A percentile compares a stretch with the other conserved stretches of the same genome.
Conservation (phyloP, 2,113 vertebrate genomes). For the Pelmatolapia mariae region DNA sequence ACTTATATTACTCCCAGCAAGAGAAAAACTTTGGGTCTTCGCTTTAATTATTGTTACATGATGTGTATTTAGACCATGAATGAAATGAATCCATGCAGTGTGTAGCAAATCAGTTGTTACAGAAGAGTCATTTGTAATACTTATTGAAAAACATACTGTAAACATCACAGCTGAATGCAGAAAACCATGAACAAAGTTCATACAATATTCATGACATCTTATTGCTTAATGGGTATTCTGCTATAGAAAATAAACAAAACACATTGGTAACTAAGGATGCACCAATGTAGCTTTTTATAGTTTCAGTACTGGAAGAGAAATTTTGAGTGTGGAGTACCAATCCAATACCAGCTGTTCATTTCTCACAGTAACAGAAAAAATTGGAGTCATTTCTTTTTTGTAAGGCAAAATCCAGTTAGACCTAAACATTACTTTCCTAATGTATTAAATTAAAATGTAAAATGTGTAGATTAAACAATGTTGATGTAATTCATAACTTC, state of each 20-base stretch:
- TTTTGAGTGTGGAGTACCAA: not conserved
- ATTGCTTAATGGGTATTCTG: not conserved
- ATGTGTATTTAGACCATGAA: not conserved
- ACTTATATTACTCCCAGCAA: not conserved
- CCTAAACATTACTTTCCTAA: not conserved
- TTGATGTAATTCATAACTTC: accelerated
- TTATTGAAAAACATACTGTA: not conserved
- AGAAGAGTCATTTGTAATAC: not conserved
- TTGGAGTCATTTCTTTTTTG: not conserved
- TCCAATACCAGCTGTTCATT: not conserved
- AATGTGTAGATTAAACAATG: not conserved
- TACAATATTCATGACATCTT: not conserved
- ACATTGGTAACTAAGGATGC: not conserved
- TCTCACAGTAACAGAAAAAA: not conserved
- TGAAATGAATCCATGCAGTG: not conserved
- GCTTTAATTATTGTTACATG: not conserved
- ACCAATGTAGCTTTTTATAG: not conserved
- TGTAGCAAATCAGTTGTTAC: not conserved
- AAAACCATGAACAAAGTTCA: not conserved
- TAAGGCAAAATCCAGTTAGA: not conserved
- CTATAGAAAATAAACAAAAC: no score
- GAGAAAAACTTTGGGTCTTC: not conserved
- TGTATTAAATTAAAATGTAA: accelerated
- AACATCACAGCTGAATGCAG: not conserved
- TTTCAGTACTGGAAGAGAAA: not conserved